Evolutionary conservation across 1,140 invertebrate genomes (phyloP).

Genomic region (Anastrepha ludens): DNA sequence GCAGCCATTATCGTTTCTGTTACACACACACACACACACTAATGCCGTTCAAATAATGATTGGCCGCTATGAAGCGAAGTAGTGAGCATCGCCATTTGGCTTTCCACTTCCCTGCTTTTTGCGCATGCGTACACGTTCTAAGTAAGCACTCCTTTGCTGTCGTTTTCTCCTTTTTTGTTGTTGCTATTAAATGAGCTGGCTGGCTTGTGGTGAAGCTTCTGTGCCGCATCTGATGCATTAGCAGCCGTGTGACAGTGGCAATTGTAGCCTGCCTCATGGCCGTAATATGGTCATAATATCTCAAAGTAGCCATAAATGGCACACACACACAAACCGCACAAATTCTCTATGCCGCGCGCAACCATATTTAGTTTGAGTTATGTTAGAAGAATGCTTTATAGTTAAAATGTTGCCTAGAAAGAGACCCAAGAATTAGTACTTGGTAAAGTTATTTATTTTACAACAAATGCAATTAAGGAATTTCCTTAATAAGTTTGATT

Average conservation of each 20-base stretch:
- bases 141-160: background rate
- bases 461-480: conserved; percentile 28
- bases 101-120: background rate
- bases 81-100: background rate
- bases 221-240: conserved; percentile 1
- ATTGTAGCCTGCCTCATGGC: conserved; percentile 33
- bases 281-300: conserved; percentile 52
- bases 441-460: conserved; percentile 41
- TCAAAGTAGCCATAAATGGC: conserved; percentile 49
- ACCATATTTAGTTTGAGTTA: conserved; percentile 50
- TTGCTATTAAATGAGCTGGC: conserved; percentile 23
- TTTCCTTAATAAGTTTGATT: conserved; percentile 51
- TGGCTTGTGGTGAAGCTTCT: conserved; percentile 17
- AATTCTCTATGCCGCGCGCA: background rate
- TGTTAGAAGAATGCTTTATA: conserved; percentile 36
- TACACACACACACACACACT: background rate
- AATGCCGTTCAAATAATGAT: conserved; percentile 18
- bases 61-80: background rate
- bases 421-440: background rate
- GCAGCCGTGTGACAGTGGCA: conserved; percentile 47
- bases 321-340: background rate
- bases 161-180: conserved; percentile 21
- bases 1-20: background rate
- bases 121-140: conserved; percentile 49
- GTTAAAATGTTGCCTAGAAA: background rate